These are phyloP conservation scores for Marmota monax DNA, from an alignment of 2,113 vertebrate species.

Conservation along the genomic window DNA sequence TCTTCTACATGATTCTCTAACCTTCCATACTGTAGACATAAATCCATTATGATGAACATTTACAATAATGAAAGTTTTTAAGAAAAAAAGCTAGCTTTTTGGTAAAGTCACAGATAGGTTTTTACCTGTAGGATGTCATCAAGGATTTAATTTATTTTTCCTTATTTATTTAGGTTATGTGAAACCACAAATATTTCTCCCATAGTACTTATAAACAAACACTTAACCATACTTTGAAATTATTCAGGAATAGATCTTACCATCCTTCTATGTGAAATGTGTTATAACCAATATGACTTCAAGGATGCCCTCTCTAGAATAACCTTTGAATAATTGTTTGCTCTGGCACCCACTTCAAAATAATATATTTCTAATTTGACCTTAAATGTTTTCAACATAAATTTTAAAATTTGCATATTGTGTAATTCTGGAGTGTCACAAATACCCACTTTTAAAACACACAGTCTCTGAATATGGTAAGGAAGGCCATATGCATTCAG, in stretches of 20 bases:
- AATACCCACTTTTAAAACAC: neutral
- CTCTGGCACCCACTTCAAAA: neutral
- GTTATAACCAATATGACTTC: neutral
- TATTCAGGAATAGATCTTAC: neutral
- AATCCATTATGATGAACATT: neutral
- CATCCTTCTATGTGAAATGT: neutral
- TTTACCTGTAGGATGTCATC: neutral
- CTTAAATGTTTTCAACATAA: neutral
- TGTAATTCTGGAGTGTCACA: neutral
- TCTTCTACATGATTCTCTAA: neutral
- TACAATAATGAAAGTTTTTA: neutral
- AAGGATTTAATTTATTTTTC: neutral
- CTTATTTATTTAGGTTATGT: neutral
- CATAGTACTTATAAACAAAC: neutral
- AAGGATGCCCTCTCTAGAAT: neutral
- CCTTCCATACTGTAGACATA: neutral
- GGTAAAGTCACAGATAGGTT: neutral
- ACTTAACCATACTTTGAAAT: neutral
- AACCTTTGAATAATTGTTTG: neutral
- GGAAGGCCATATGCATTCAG: neutral
- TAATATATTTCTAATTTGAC: neutral
- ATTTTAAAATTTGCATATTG: neutral
- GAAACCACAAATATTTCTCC: neutral
- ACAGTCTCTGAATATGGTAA: neutral
- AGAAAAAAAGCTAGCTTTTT: neutral